Evolutionary conservation across 2,888 invertebrate species (phyloP).

Genomic region (Acleris cristana): DNA sequence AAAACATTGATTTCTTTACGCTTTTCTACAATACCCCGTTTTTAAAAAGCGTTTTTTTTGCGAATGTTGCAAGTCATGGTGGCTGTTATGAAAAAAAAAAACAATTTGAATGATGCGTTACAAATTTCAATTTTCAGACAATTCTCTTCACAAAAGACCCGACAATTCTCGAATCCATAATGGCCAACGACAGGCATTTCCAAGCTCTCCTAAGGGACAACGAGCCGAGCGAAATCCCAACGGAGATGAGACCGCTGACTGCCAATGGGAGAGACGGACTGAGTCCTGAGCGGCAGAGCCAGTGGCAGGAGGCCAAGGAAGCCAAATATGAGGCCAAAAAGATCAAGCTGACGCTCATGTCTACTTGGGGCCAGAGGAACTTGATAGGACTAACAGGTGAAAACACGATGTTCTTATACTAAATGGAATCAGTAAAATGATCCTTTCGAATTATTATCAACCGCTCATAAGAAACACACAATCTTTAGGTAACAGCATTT

Average conservation of each 20-base stretch:
- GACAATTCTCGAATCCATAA: conserved; percentile 84
- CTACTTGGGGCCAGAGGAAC: conserved; percentile 86
- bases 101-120: neutral
- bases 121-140: conserved; percentile 83
- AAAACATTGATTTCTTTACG: too few relatives aligned
- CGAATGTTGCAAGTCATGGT: too few relatives aligned
- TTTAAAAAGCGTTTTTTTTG: too few relatives aligned
- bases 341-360: conserved; percentile 83
- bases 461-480: too few relatives aligned
- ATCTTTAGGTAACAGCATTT: too few relatives aligned
- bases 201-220: conserved; percentile 72
- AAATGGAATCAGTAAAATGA: neutral
- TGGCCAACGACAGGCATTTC: conserved; percentile 71
- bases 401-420: neutral
- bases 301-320: conserved; percentile 54
- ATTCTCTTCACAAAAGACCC: conserved; percentile 93
- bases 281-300: conserved; percentile 46
- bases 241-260: conserved; percentile 84
- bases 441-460: too few relatives aligned
- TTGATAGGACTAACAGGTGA: conserved; percentile 85
- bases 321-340: conserved; percentile 66
- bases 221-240: conserved; percentile 55
- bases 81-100: too few relatives aligned
- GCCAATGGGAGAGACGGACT: conserved; percentile 71
- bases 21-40: too few relatives aligned